Conservation (phyloP, 1,140 invertebrate species). For the Sipha flava region DNA sequence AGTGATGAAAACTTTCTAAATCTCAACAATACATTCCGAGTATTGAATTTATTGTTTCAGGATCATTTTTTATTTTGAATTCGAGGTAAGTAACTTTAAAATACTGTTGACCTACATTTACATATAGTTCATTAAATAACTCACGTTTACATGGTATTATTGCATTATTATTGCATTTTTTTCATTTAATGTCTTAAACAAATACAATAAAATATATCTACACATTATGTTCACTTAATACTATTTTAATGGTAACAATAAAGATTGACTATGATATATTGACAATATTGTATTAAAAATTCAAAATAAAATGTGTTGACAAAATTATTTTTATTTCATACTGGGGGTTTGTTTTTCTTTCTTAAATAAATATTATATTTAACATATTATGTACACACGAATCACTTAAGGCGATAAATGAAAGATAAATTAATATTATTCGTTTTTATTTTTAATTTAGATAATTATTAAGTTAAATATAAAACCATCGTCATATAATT, state of each 20-base stretch:
- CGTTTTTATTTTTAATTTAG: neutral
- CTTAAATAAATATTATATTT: neutral
- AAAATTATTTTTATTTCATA: neutral
- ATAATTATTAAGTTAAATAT: too few relatives aligned
- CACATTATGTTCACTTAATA: neutral
- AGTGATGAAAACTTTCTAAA: too few relatives aligned
- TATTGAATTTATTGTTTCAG: too few relatives aligned
- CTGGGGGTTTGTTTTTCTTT: neutral
- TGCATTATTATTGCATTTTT: neutral
- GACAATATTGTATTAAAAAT: neutral
- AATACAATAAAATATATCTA: neutral
- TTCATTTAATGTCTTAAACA: neutral
- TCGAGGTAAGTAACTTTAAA: too few relatives aligned
- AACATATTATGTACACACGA: neutral
- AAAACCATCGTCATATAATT: too few relatives aligned
- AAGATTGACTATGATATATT: constrained; percentile 15
- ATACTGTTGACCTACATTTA: too few relatives aligned
- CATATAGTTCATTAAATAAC: neutral
- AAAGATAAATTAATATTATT: neutral
- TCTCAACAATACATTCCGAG: too few relatives aligned
- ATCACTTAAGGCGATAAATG: neutral
- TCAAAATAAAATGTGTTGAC: neutral
- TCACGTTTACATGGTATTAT: too few relatives aligned
- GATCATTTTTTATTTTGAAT: too few relatives aligned
- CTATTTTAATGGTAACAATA: constrained; percentile 11